Evolutionary conservation across 2,888 invertebrate genomes (phyloP), one percentile per base, ranked within the genome.

Genomic region (Nomada fabriciana): DNA sequence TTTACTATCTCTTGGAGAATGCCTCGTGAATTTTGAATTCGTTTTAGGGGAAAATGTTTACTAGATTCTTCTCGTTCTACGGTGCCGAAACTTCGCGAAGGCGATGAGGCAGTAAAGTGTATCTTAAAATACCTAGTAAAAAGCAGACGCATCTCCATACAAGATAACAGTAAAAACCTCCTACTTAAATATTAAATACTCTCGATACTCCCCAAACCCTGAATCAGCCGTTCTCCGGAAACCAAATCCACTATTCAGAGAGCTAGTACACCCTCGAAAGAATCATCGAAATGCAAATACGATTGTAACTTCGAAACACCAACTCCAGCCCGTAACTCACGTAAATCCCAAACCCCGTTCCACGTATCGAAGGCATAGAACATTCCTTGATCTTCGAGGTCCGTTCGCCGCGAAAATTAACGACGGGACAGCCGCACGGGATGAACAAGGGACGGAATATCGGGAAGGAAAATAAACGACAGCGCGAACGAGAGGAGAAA

Each of bases 401-500:
- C 61, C 60, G 55, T 55, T 61, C 55, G 60, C 10, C 65, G 18
- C 15, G 53, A 68, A 78, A 68, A 75, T 76, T 63, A 76, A 65
- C 57, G 23, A 29, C 10, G 29, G 43, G 23, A 36, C 9, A 25
- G 9, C 13, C 20, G 42, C 43, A 64, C 18, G 47, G 50, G 36
- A 47, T 29, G 42, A 13, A 55, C 2, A 18, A 11, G 47, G 25
- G 29, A 23, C 2, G 25, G 43, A 7, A 36, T 10, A 23, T 11
- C 36, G 55, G 70, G 4, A 60, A 53, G 20, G 42, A 59, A 25
- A 42, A 63, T 20, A n/a, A 36, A 43, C 23, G 68, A 63, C 64
- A 65, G 57, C 52, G 68, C 59, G 64, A 76, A 76, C 36, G 72
- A 76, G 68, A 11, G 53, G 69, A 73, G 43, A 25, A 60, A 72